Evolutionary conservation across 2,888 invertebrate genomes (phyloP), one percentile per base, ranked within the genome.

Genomic region (Saturnia japonica): DNA sequence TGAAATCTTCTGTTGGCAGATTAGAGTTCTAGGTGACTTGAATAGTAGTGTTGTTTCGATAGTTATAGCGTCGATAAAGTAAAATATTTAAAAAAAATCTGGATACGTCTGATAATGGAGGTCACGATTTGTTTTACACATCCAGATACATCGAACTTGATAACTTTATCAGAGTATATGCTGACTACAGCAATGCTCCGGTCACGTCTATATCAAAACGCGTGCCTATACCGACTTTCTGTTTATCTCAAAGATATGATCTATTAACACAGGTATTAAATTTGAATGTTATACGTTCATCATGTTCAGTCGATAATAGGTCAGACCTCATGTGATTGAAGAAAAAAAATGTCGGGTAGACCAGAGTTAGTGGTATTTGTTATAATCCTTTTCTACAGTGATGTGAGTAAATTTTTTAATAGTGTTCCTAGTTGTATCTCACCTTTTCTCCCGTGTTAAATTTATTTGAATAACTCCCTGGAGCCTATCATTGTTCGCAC

Each of bases 341-440:
- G n/a, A n/a, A 19, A 62, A 68, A 82, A 77, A 71, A 85, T 85
- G 84, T 77, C 80, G 77, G 72, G 70, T 68, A 69, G 73, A 78
- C 73, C 68, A 57, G 74, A 71, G n/a, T 71, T 73, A 9, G 71
- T 74, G 57, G 72, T 80, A 45, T 68, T 79, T 54, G 69, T 80
- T 57, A 70, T 82, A 68, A 73, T 74, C 72, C 72, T 75, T 69
- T 73, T 72, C 66, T 72, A 69, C 68, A 71, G 25, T 14, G 40
- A 74, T 64, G 79, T 80, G 78, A 72, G 83, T 82, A 74, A 73
- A 74, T 74, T 68, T 73, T 57, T 62, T 47, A 66, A 47, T 34
- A 42, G 22, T 43, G 19, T 67, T 42, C 11, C 34, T 34, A 34
- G 34, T 34, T 34, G 34, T 34, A 34, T 34, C 19, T 8, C 47